A percentile compares a stretch with the other conserved stretches of the same genome.
Evolutionary conservation across 2,888 invertebrate species (phyloP).

Genomic region (Heterodera filipjevi): DNA sequence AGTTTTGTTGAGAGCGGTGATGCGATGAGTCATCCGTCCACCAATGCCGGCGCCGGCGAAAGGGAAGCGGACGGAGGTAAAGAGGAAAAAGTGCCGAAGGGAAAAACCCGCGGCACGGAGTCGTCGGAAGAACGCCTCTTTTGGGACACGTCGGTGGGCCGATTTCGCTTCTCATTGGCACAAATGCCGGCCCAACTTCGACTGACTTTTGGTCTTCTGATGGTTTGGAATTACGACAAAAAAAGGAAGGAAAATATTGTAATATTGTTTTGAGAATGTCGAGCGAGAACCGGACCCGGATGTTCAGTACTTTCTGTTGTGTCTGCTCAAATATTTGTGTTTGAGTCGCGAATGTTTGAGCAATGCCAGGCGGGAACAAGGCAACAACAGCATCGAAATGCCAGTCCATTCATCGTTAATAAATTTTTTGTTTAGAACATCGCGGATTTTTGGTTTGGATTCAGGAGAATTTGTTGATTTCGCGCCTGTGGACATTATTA

Average conservation of each 20-base stretch:
- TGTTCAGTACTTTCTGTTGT: conserved; percentile 87
- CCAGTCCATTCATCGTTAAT: conserved; percentile 74
- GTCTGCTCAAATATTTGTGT: conserved; percentile 85
- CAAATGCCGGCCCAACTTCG: conserved; percentile 88
- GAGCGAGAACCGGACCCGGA: conserved; percentile 77
- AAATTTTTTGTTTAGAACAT: conserved; percentile 82
- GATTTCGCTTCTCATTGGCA: conserved; percentile 86
- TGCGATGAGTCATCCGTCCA: not conserved
- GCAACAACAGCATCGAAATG: conserved; percentile 75
- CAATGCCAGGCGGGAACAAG: conserved; percentile 76
- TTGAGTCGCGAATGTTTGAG: conserved; percentile 90
- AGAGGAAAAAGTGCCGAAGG: conserved; percentile 58
- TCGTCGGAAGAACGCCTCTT: conserved; percentile 67
- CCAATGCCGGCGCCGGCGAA: not conserved
- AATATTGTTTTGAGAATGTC: conserved; percentile 65
- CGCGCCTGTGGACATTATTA: conserved; percentile 74
- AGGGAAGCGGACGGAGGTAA: not conserved
- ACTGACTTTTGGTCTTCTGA: conserved; percentile 85
- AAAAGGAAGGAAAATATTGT: not conserved
- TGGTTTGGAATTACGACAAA: conserved; percentile 70
- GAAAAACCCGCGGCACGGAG: conserved; percentile 16
- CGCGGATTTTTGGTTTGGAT: conserved; percentile 60
- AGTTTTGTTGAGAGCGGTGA: conserved; percentile 29
- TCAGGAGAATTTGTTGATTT: conserved; percentile 89
- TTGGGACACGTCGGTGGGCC: conserved; percentile 90